Evolutionary conservation across 2,888 invertebrate species (phyloP).

Genomic region (Calameuta filiformis): DNA sequence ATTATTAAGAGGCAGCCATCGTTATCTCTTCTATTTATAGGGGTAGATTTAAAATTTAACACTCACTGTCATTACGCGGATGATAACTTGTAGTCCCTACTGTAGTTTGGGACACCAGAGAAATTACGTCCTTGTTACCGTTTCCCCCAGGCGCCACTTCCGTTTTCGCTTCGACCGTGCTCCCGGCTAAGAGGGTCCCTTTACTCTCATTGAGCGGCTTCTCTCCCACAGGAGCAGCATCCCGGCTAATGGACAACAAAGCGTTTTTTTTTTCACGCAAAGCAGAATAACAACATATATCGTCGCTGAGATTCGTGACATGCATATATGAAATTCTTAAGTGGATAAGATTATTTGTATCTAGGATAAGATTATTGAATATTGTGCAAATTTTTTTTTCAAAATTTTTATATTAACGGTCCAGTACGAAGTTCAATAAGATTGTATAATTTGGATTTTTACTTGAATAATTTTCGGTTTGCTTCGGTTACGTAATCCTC

Average conservation of each 20-base stretch:
- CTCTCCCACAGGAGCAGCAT: constrained; percentile 39
- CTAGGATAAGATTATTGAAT: not conserved
- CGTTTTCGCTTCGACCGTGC: constrained; percentile 29
- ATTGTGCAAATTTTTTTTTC: not conserved
- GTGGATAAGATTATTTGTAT: not conserved
- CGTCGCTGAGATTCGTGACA: not conserved
- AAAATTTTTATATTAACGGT: not conserved
- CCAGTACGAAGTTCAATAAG: not conserved
- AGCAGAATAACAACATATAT: not conserved
- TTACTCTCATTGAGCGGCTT: constrained; percentile 37
- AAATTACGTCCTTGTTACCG: constrained; percentile 40
- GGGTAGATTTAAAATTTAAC: constrained; percentile 26
- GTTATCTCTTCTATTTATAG: constrained; percentile 19
- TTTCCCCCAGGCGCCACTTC: constrained; percentile 34
- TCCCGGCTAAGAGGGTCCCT: constrained; percentile 22
- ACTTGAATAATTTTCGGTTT: constrained; percentile 29
- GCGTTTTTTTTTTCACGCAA: constrained; percentile 10
- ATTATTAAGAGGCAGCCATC: not conserved
- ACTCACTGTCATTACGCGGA: constrained; percentile 39
- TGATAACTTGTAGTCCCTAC: constrained; percentile 31
- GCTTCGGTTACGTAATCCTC: constrained; percentile 26
- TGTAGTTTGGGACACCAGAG: constrained; percentile 28
- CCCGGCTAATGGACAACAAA: constrained; percentile 40
- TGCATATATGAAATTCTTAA: not conserved
- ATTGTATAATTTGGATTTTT: constrained; percentile 12